Conservation (phyloP, 2,797 vertebrate genomes). For the Petrocephalus schoutedeni region DNA sequence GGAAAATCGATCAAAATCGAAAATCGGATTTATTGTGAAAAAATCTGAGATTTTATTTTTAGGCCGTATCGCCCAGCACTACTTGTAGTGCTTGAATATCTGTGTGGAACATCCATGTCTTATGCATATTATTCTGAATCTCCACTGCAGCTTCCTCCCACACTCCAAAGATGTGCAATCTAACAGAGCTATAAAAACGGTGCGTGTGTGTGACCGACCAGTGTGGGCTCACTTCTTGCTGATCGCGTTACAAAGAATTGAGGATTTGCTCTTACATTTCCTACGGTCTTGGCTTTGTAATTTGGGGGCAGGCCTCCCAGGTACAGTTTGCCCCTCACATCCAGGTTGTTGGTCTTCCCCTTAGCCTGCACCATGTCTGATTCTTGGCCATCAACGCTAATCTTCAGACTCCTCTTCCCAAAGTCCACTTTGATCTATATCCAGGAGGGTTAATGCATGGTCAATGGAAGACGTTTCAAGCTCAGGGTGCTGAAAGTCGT, state of each 20-base stretch:
- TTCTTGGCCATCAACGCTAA: slow-evolving; percentile 65
- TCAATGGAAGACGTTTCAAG: background rate
- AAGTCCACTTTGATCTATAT: slow-evolving; percentile 76
- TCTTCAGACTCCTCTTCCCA: slow-evolving; percentile 61
- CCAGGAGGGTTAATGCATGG: background rate
- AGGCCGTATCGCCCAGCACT: too few relatives aligned
- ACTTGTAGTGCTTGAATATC: background rate
- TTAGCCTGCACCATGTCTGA: slow-evolving; percentile 45
- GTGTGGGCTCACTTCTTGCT: background rate
- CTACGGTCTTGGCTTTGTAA: slow-evolving; percentile 67
- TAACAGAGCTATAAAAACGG: background rate
- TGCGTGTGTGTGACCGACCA: background rate
- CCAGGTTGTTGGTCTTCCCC: slow-evolving; percentile 75
- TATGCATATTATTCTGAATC: background rate
- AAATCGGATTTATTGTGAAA: too few relatives aligned
- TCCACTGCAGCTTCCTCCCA: background rate
- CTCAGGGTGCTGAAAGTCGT: background rate
- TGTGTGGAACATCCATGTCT: background rate
- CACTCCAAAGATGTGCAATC: background rate
- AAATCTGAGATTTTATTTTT: too few relatives aligned
- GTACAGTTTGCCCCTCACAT: slow-evolving; percentile 77
- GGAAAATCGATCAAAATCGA: too few relatives aligned
- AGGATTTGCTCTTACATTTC: slow-evolving; percentile 65
- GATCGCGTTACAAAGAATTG: background rate
- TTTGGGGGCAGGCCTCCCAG: slow-evolving; percentile 75